A percentile compares a stretch with the other conserved stretches of the same genome.
These are phyloP conservation scores for Plectrocnemia conspersa DNA, from an alignment of 1,140 invertebrate genomes.

Conservation along the genomic window DNA sequence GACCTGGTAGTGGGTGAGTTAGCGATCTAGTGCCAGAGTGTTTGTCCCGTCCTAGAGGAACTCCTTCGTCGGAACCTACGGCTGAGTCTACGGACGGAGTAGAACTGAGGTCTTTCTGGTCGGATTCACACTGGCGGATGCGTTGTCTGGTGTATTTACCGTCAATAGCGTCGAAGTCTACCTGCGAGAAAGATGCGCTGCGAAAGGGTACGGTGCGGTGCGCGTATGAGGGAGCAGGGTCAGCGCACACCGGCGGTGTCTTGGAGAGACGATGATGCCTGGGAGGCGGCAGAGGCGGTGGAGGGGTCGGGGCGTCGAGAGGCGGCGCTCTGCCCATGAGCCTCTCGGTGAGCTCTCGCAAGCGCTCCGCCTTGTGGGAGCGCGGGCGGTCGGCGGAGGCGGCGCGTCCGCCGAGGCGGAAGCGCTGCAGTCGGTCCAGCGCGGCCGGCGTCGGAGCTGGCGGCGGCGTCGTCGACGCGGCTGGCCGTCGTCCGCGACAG, in stretches of 20 bases:
- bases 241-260: slow-evolving; percentile 38
- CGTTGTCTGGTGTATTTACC: slow-evolving; percentile 41
- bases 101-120: slow-evolving; percentile 43
- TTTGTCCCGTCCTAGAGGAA: slow-evolving; percentile 40
- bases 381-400: slow-evolving; percentile 48
- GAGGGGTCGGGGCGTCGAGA: slow-evolving; percentile 36
- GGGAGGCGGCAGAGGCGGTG: slow-evolving; percentile 38
- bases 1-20: slow-evolving; percentile 49
- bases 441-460: slow-evolving; percentile 47
- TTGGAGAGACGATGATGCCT: slow-evolving; percentile 40
- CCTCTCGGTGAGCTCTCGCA: slow-evolving; percentile 71
- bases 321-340: slow-evolving; percentile 53
- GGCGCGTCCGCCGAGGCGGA: slow-evolving; percentile 65
- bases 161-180: slow-evolving; percentile 58
- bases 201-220: slow-evolving; percentile 63
- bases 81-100: slow-evolving; percentile 58
- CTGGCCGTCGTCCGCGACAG: slow-evolving; percentile 49
- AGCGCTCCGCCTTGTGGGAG: slow-evolving; percentile 63
- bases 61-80: slow-evolving; percentile 56
- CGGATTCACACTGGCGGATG: slow-evolving; percentile 41
- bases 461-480: slow-evolving; percentile 42
- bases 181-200: slow-evolving; percentile 79
- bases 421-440: slow-evolving; percentile 72
- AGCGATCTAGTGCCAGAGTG: slow-evolving; percentile 47
- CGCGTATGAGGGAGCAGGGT: slow-evolving; percentile 51